Conservation (phyloP, 2,797 vertebrate species). For the Scolopax rusticola region DNA sequence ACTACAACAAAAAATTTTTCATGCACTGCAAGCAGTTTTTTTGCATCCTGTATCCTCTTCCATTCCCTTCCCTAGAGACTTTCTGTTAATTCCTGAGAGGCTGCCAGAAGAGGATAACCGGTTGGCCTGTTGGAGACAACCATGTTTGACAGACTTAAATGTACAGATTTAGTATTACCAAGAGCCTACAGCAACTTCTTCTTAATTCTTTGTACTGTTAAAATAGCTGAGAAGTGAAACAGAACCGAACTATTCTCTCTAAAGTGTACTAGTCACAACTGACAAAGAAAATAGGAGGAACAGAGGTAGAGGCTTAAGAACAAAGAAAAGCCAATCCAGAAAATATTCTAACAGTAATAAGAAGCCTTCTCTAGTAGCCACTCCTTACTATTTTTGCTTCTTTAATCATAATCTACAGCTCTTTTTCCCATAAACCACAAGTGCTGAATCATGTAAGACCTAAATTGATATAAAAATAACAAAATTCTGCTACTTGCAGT, state of each 20-base stretch:
- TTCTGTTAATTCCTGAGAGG: constrained; percentile 37
- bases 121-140: not conserved
- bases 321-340: not conserved
- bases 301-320: not conserved
- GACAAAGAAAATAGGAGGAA: not conserved
- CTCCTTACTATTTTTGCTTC: constrained; percentile 43
- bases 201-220: not conserved
- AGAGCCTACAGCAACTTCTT: not conserved
- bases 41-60: not conserved
- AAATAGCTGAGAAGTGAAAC: not conserved
- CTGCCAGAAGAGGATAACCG: not conserved
- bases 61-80: not conserved
- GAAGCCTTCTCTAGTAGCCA: not conserved
- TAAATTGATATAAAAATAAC: constrained; percentile 59
- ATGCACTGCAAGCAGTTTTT: not conserved
- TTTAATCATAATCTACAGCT: constrained; percentile 52
- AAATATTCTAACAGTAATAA: not conserved
- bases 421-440: constrained; percentile 58
- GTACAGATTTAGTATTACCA: not conserved
- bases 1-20: constrained; percentile 10
- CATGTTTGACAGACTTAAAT: not conserved
- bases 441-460: constrained; percentile 66
- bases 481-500: constrained; percentile 50
- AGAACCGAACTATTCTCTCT: not conserved
- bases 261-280: not conserved